Evolutionary conservation across 2,113 vertebrate species (phyloP).

Genomic region (Catharus bicknelli): DNA sequence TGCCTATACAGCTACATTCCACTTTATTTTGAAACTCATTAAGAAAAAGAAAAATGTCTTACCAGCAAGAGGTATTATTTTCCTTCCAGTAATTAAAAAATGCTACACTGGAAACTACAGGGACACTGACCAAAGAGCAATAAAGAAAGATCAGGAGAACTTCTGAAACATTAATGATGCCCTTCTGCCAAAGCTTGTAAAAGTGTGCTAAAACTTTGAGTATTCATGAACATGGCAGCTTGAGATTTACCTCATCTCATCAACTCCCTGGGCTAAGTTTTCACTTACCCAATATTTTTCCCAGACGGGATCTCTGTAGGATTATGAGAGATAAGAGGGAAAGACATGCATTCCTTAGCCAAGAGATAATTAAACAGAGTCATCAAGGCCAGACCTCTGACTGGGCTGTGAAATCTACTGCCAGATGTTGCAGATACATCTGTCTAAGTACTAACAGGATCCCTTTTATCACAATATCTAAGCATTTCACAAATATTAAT

Average conservation of each 20-base stretch:
- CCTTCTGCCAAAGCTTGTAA: conserved; percentile 63
- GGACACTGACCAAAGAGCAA: conserved; percentile 49
- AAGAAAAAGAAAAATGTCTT: conserved; percentile 20
- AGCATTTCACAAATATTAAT: conserved; percentile 40
- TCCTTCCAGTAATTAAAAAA: conserved; percentile 53
- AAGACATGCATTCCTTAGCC: conserved; percentile 43
- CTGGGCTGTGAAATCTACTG: conserved; percentile 54
- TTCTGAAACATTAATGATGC: conserved; percentile 71
- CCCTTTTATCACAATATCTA: conserved; percentile 26
- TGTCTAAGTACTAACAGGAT: conserved; percentile 50
- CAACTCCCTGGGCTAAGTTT: conserved; percentile 53
- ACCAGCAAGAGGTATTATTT: conserved; percentile 34
- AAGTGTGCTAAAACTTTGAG: conserved; percentile 56
- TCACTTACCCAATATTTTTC: conserved; percentile 22
- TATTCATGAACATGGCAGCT: conserved; percentile 45
- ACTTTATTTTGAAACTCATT: conserved; percentile 61
- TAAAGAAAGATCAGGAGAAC: conserved; percentile 42
- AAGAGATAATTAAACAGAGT: conserved; percentile 64
- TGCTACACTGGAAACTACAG: conserved; percentile 41
- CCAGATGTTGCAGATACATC: conserved; percentile 68
- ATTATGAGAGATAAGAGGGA: conserved; percentile 43
- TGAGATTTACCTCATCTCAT: conserved; percentile 63
- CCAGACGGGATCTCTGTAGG: neutral
- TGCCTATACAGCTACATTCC: neutral
- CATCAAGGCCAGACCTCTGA: conserved; percentile 66